Percentiles rank a stretch among this genome's conserved stretches.
Evolutionary conservation across 2,113 vertebrate species (phyloP).

Genomic region (Gracilinanus agilis): DNA sequence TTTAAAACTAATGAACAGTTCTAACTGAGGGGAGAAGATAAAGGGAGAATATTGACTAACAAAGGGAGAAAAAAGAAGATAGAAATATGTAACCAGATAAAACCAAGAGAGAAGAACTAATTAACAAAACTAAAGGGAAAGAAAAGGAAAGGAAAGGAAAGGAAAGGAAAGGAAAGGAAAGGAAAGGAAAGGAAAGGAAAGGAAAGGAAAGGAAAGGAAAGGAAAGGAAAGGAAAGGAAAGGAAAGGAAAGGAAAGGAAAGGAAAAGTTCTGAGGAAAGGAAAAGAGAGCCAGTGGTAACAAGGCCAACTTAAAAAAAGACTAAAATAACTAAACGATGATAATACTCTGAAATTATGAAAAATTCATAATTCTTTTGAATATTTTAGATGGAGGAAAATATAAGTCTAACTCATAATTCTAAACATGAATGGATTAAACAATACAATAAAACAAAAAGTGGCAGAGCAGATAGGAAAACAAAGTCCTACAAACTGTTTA

Average conservation of each 20-base stretch:
- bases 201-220: background rate
- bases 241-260: background rate
- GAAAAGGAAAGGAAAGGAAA: no score
- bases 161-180: no score
- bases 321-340: background rate
- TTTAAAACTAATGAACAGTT: no score
- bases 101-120: background rate
- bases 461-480: background rate
- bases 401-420: background rate
- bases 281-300: background rate
- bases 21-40: background rate
- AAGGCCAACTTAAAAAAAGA: background rate
- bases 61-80: background rate
- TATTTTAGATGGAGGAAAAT: background rate
- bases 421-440: background rate
- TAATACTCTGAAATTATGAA: background rate
- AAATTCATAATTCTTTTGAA: background rate
- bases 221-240: background rate
- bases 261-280: background rate
- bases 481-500: background rate
- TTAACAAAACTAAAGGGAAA: background rate
- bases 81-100: background rate
- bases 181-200: background rate
- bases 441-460: background rate
- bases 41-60: background rate